Evolutionary conservation across 2,797 vertebrate species (phyloP), one percentile per base, ranked within the genome.

Genomic region (Oreonectes daqikongensis): DNA sequence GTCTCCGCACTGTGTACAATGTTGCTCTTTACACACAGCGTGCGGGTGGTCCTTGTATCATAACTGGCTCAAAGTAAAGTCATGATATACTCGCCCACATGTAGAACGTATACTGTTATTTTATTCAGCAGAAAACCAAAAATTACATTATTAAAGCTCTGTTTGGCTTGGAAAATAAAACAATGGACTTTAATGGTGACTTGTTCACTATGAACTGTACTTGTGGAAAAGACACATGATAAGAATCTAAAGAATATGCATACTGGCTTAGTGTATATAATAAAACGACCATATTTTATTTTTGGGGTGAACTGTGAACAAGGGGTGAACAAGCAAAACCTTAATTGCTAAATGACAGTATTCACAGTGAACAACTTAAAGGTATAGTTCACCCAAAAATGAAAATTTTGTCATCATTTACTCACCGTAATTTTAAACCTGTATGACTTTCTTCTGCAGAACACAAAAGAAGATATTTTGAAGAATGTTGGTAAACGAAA

Each of bases 21-120:
- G 20, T 42, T 48, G 73, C 48, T 79, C 68, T 68, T 63, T 64
- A 75, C 59, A 71, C 48, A 26, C 32, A 18, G 44, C 15, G 32
- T 12, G 40, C 18, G 28, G 50, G 64, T 81, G 50, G 69, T 78
- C 30, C 57, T 1, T 15, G 18, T 77, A 61, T 46, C 15, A n/a
- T 48, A 65, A 50, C 14, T 26, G 35, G 20, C 38, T 65, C 28
- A 24, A 64, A 42, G 9, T 6, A 10, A 24, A 14, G 69, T 59
- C 55, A 72, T 53, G 28, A 57, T 57, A 28, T 26, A 28, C 24
- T n/a, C 18, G 7, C 15, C 14, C 18, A 8, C 11, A n/a, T 8
- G 42, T 44, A 15, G 15, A 15, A 3, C 5, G 42, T 2, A 44
- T 44, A 17, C 12, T 44, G 14, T 44, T 44, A 17, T 44, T 15